Conservation (phyloP, 2,113 vertebrate genomes). For the Peucedramus taeniatus region DNA sequence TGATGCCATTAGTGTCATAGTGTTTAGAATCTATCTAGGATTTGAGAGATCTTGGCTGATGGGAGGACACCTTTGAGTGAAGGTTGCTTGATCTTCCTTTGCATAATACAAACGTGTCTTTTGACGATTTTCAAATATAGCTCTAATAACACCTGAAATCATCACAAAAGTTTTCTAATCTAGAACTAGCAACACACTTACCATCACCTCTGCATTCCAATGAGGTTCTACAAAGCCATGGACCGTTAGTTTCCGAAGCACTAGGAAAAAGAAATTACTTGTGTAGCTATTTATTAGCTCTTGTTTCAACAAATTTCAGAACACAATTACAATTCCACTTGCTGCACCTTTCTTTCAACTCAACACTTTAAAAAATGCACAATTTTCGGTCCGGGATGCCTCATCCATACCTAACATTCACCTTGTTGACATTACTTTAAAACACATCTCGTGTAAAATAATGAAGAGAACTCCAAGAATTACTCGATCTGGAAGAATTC, state of each 20-base stretch:
- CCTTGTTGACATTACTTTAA: neutral
- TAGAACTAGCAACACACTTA: conserved; percentile 68
- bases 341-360: neutral
- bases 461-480: neutral
- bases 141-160: neutral
- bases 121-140: neutral
- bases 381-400: neutral
- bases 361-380: neutral
- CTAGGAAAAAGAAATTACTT: conserved; percentile 64
- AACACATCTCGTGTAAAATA: neutral
- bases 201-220: conserved; percentile 91
- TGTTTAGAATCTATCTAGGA: neutral
- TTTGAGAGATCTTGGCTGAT: neutral
- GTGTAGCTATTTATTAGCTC: neutral
- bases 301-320: neutral
- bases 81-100: neutral
- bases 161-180: neutral
- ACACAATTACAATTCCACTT: neutral
- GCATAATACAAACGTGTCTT: neutral
- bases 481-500: neutral
- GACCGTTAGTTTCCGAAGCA: conserved; percentile 93
- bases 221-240: conserved; percentile 94
- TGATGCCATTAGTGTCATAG: neutral
- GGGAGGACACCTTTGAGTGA: neutral
- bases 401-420: neutral